Evolutionary conservation across 2,888 invertebrate genomes (phyloP).

Genomic region (Trilocha varians): DNA sequence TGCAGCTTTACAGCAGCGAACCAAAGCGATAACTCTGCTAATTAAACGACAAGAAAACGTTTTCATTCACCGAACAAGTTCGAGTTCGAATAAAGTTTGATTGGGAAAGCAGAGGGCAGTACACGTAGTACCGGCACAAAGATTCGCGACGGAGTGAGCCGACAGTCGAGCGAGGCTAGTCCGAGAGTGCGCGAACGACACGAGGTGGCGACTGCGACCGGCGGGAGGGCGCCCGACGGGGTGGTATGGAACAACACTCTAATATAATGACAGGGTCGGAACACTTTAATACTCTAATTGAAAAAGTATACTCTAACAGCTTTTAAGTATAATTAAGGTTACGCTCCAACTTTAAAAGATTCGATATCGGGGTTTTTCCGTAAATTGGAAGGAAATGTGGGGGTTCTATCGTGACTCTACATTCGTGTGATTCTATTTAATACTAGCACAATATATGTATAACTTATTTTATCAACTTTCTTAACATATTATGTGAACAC

Average conservation of each 20-base stretch:
- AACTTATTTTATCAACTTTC: no score
- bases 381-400: neutral
- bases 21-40: conserved; percentile 25
- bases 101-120: conserved; percentile 12
- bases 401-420: neutral
- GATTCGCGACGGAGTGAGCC: conserved; percentile 54
- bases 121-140: conserved; percentile 33
- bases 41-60: conserved; percentile 20
- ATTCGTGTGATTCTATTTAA: neutral
- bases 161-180: conserved; percentile 19
- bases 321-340: conserved; percentile 60
- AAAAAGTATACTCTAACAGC: conserved; percentile 68
- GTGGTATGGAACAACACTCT: conserved; percentile 69
- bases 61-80: conserved; percentile 8
- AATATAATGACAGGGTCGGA: conserved; percentile 72
- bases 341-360: conserved; percentile 26
- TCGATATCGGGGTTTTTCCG: conserved; percentile 2
- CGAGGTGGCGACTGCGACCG: conserved; percentile 24
- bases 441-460: no score
- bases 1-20: conserved; percentile 7
- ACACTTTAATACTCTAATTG: conserved; percentile 73
- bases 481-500: neutral
- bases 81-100: conserved; percentile 64
- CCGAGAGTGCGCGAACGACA: conserved; percentile 19
- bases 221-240: conserved; percentile 49